A percentile compares a stretch with the other conserved stretches of the same genome.
Evolutionary conservation across 2,113 vertebrate species (phyloP).

Genomic region (Octodon degus): DNA sequence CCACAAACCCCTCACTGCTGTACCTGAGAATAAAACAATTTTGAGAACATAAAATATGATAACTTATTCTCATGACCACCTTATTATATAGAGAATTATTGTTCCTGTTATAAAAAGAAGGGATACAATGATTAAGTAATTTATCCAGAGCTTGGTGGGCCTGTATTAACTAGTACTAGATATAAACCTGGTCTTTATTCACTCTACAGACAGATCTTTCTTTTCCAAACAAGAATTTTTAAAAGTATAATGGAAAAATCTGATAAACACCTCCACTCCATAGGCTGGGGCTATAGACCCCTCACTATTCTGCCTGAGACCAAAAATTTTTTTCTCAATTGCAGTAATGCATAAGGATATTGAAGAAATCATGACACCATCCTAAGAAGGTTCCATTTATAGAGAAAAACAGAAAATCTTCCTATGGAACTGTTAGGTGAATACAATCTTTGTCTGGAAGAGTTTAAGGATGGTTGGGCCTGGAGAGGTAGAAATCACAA

Average conservation of each 20-base stretch:
- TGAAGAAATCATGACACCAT: not conserved
- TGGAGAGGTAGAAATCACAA: not conserved
- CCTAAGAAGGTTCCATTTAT: not conserved
- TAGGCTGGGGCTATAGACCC: not conserved
- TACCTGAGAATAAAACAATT: constrained; percentile 3
- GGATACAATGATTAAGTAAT: not conserved
- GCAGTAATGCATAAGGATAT: not conserved
- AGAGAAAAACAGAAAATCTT: not conserved
- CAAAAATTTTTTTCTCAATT: not conserved
- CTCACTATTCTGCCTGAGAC: not conserved
- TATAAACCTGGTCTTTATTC: not conserved
- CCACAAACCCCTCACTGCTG: not conserved
- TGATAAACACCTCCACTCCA: not conserved
- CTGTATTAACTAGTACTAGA: not conserved
- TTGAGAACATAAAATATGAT: not conserved
- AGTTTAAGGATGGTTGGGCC: not conserved
- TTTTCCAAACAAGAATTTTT: too few relatives aligned
- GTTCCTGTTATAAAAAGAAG: not conserved
- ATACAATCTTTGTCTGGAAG: not conserved
- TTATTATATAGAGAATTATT: not conserved
- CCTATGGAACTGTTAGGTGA: not conserved
- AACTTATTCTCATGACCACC: not conserved
- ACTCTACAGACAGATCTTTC: not conserved
- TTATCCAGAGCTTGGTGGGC: not conserved
- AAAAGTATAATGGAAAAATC: too few relatives aligned